Evolutionary conservation across 1,140 invertebrate genomes (phyloP), one percentile per base, ranked within the genome.

Genomic region (Diploscapter pachys): DNA sequence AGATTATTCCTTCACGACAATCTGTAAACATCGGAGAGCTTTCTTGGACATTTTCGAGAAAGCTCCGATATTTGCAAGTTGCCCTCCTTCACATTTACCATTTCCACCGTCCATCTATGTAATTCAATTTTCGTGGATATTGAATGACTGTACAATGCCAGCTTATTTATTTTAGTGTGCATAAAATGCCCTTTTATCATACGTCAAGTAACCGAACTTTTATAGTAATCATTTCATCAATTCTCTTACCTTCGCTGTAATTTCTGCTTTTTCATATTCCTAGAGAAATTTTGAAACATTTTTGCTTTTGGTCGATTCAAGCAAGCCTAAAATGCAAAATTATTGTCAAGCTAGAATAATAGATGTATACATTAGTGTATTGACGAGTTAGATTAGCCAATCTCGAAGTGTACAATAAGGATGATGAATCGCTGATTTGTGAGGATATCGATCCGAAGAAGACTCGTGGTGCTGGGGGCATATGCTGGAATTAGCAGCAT

Each of bases 211-310:
- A 13, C 57, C 57, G 57, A 55, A 74, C 50, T 51, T 3, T 62
- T n/a, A 4, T 78, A 13, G 78, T 4, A 31, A 49, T 3, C 73
- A 9, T 78, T 68, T 11, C 5, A 48, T 79, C 55, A 13, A 9
- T 71, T 67, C 9, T 8, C 67, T 51, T 49, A 82, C 80, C 83
- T 78, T 63, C 82, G 63, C 72, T 79, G 81, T 77, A 84, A 74
- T 71, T 84, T 84, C 63, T 84, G 82, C 54, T 78, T 79, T 74
- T 84, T 84, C 51, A 81, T 70, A 55, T 76, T 65, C 52, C 84
- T 63, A n/a, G 78, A 48, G 53, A 65, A 62, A 63, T 69, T 71
- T 9, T 55, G 57, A 53, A 68, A 65, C 62, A 70, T 69, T 76
- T 79, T 68, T 61, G 69, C 66, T 63, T 79, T 63, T 5, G 67